Percentiles rank a stretch among this genome's conserved stretches.
Conservation (phyloP, 92 coral and sea anemone species). For the Parazoanthus atlanticus region DNA sequence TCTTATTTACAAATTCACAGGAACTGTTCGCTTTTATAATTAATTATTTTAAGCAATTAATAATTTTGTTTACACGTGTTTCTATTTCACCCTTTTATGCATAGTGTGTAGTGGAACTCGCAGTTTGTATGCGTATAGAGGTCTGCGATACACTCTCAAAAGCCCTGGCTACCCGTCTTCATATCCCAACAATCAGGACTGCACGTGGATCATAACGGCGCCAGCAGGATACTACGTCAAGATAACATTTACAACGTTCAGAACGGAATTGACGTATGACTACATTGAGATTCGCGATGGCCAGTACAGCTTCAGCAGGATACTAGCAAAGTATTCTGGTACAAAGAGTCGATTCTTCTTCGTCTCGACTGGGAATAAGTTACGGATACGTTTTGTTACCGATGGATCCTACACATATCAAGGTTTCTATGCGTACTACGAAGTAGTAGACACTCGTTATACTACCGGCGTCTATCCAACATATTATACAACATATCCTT, state of each 20-base stretch:
- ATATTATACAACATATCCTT: no score
- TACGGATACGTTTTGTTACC: background rate
- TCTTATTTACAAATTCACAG: no score
- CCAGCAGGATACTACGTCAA: background rate
- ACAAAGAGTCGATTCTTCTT: background rate
- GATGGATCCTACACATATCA: background rate
- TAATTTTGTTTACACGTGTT: no score
- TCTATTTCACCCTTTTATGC: no score
- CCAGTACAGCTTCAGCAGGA: background rate
- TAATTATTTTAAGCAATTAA: no score
- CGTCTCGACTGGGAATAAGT: background rate
- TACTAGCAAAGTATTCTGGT: background rate
- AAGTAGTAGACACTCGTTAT: no score
- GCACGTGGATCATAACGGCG: constrained; percentile 1
- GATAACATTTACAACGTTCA: background rate
- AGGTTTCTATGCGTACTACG: background rate
- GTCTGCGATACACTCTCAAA: background rate
- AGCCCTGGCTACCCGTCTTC: background rate
- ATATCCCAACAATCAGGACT: background rate
- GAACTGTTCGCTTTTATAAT: no score
- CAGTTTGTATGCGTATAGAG: no score
- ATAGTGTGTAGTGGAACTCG: no score
- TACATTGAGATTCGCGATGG: background rate
- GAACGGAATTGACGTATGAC: background rate
- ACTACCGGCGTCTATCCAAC: no score